A percentile compares a stretch with the other conserved stretches of the same genome.
Conservation (phyloP, 2,888 invertebrate species). For the Ornithoptera priamus region DNA sequence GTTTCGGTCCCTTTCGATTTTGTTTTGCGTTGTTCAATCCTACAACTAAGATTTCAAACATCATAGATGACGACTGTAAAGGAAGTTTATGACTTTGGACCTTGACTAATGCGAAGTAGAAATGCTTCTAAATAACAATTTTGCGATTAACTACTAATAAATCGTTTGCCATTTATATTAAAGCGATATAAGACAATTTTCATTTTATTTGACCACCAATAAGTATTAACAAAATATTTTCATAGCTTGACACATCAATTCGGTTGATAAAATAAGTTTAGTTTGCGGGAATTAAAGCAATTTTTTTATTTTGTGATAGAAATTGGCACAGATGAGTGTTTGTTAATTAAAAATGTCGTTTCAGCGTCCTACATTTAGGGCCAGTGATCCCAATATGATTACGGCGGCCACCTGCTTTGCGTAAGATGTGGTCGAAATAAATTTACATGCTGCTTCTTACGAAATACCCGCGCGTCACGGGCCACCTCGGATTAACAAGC, state of each 20-base stretch:
- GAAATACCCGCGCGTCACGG: conserved; percentile 56
- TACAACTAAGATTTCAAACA: neutral
- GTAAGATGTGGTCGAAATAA: conserved; percentile 66
- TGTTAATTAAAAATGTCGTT: conserved; percentile 4
- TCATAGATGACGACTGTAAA: neutral
- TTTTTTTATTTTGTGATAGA: neutral
- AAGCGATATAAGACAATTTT: no score
- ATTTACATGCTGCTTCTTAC: conserved; percentile 48
- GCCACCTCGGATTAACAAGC: conserved; percentile 50
- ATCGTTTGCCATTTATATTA: no score
- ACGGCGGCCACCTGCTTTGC: conserved; percentile 45
- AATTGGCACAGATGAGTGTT: neutral
- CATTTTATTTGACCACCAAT: no score
- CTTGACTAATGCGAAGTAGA: no score
- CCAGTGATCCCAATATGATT: conserved; percentile 20
- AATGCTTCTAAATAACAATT: no score
- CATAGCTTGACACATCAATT: no score
- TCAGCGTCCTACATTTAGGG: neutral
- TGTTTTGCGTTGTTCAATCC: neutral
- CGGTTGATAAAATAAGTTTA: no score
- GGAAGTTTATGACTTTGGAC: neutral
- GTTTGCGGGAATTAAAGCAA: no score
- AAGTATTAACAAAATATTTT: no score
- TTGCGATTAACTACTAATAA: no score
- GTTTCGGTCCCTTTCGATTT: neutral